A percentile compares a stretch with the other conserved stretches of the same genome.
Conservation (phyloP, 2,113 vertebrate species). For the Tragelaphus imberbis region DNA sequence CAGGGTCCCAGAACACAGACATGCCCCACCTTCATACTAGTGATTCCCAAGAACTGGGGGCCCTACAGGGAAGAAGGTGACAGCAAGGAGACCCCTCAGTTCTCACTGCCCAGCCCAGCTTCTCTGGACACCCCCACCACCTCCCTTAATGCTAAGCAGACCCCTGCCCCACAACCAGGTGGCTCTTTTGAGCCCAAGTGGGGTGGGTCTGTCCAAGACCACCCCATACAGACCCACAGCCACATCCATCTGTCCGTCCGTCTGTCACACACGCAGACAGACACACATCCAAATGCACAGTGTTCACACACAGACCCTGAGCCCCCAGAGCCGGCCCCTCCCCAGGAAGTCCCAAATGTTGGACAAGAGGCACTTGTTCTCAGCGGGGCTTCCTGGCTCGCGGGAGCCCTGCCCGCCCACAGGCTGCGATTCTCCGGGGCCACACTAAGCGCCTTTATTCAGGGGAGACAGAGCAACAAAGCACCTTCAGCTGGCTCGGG, state of each 20-base stretch:
- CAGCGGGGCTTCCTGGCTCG: not conserved
- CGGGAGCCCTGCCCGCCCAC: not conserved
- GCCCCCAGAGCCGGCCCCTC: not conserved
- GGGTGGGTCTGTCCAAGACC: not conserved
- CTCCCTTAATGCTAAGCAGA: not conserved
- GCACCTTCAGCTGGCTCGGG: constrained; percentile 79
- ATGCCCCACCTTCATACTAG: not conserved
- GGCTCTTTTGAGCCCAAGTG: not conserved
- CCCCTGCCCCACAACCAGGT: not conserved
- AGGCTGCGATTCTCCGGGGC: constrained; percentile 58
- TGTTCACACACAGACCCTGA: not conserved
- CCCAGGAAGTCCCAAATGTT: constrained; percentile 19
- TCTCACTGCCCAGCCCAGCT: too few species aligned
- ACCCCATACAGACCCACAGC: not conserved
- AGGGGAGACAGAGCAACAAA: constrained; percentile 57
- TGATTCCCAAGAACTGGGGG: not conserved
- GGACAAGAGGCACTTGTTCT: constrained; percentile 61
- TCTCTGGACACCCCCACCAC: too few species aligned
- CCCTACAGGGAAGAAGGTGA: not conserved
- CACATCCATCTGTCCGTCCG: not conserved
- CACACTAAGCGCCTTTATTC: constrained; percentile 62
- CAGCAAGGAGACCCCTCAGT: not conserved
- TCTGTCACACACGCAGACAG: not conserved
- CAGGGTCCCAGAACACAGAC: not conserved
- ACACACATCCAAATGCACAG: not conserved